Evolutionary conservation across 2,113 vertebrate genomes (phyloP).

Genomic region (Labeo catla): DNA sequence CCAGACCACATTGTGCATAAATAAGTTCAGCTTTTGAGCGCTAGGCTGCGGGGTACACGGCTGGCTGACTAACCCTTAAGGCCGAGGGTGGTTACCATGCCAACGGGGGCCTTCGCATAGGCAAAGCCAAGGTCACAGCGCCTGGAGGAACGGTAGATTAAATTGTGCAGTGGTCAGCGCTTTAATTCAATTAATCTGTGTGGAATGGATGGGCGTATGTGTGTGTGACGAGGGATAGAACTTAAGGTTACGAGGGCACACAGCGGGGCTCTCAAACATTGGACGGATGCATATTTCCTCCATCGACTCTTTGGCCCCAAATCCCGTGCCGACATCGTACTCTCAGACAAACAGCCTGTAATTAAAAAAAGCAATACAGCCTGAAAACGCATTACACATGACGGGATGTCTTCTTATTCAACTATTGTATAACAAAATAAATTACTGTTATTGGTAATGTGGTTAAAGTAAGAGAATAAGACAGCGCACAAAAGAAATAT

Average conservation of each 20-base stretch:
- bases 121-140: conserved; percentile 51
- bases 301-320: conserved; percentile 18
- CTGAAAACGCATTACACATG: conserved; percentile 12
- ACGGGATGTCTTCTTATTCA: background rate
- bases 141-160: conserved; percentile 42
- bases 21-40: conserved; percentile 12
- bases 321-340: conserved; percentile 19
- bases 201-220: conserved; percentile 44
- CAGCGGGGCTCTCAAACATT: conserved; percentile 35
- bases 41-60: background rate
- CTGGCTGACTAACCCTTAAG: conserved; percentile 27
- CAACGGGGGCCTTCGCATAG: conserved; percentile 47
- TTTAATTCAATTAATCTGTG: conserved; percentile 55
- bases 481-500: conserved; percentile 10
- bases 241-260: conserved; percentile 32
- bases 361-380: background rate
- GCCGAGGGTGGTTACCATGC: conserved; percentile 50
- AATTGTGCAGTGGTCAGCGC: conserved; percentile 58
- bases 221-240: conserved; percentile 18
- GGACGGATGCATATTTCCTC: conserved; percentile 20
- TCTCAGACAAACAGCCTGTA: background rate
- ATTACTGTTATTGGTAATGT: conserved; percentile 2
- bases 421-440: conserved; percentile 6
- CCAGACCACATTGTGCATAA: background rate
- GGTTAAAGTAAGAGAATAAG: conserved; percentile 13